Conservation (phyloP, 2,888 invertebrate species). For the Salticus scenicus region DNA sequence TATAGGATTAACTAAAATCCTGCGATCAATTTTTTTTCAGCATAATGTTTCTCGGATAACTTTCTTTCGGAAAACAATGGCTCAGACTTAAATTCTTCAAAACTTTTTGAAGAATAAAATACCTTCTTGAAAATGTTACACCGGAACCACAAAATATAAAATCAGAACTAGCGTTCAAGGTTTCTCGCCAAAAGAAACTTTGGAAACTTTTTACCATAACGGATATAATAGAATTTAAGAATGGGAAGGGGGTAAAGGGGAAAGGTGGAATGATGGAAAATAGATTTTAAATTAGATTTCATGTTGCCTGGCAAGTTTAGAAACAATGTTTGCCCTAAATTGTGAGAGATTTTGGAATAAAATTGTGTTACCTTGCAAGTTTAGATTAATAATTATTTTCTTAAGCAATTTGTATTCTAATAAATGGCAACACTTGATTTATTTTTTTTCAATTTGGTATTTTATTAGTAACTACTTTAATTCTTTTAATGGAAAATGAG, state of each 20-base stretch:
- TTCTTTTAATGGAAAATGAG: no score
- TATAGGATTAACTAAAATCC: neutral
- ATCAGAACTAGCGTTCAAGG: neutral
- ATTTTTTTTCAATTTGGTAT: no score
- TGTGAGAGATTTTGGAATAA: neutral
- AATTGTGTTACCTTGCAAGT: neutral
- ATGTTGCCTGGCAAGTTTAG: neutral
- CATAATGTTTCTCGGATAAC: neutral
- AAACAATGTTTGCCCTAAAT: neutral
- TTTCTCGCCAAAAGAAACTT: neutral
- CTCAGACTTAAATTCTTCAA: neutral
- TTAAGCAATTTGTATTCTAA: no score
- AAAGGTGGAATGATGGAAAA: neutral
- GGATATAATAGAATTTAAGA: constrained; percentile 1
- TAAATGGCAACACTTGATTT: no score
- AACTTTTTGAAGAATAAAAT: neutral
- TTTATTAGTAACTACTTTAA: no score
- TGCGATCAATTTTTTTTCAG: neutral
- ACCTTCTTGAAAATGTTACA: neutral
- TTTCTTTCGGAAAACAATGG: neutral
- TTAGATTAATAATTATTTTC: neutral
- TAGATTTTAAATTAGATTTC: constrained; percentile 1
- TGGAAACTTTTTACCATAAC: neutral
- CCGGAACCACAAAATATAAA: neutral
- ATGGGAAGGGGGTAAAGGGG: neutral